A percentile compares a stretch with the other conserved stretches of the same genome.
Conservation (phyloP, 2,113 vertebrate species). For the Lasiurus cinereus region DNA sequence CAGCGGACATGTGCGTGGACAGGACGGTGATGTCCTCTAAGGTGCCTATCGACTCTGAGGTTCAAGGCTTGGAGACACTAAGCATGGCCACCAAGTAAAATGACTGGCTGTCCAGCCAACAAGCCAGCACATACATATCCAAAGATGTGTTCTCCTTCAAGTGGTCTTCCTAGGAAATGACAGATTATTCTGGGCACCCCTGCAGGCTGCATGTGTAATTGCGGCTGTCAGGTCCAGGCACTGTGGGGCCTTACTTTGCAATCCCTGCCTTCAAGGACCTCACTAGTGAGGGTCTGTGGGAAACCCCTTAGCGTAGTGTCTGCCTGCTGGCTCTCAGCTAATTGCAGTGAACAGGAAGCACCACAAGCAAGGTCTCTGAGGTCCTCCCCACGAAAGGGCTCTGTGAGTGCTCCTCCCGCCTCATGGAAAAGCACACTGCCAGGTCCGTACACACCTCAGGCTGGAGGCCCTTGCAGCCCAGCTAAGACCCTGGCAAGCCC, state of each 20-base stretch:
- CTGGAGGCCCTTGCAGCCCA: not conserved
- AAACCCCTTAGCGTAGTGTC: not conserved
- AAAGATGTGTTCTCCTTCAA: not conserved
- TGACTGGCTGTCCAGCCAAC: not conserved
- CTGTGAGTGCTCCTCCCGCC: not conserved
- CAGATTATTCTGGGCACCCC: not conserved
- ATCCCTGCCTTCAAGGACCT: not conserved
- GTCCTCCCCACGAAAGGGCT: not conserved
- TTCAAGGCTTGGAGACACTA: not conserved
- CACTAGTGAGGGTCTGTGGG: not conserved
- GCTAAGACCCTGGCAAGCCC: not conserved
- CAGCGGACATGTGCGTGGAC: not conserved
- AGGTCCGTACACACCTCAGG: not conserved
- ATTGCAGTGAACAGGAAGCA: not conserved
- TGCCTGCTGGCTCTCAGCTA: not conserved
- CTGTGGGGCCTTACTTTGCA: not conserved
- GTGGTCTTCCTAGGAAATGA: not conserved
- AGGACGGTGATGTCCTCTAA: not conserved
- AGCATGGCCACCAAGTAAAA: not conserved
- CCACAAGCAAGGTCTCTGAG: not conserved
- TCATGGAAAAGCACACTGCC: not conserved
- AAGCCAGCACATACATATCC: not conserved
- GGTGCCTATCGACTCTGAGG: not conserved
- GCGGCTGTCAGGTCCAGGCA: not conserved
- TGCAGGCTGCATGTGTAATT: not conserved